Percentiles rank a stretch among this genome's conserved stretches.
These are phyloP conservation scores for Dicaeum eximium DNA, from an alignment of 2,113 vertebrate genomes.

Conservation along the genomic window DNA sequence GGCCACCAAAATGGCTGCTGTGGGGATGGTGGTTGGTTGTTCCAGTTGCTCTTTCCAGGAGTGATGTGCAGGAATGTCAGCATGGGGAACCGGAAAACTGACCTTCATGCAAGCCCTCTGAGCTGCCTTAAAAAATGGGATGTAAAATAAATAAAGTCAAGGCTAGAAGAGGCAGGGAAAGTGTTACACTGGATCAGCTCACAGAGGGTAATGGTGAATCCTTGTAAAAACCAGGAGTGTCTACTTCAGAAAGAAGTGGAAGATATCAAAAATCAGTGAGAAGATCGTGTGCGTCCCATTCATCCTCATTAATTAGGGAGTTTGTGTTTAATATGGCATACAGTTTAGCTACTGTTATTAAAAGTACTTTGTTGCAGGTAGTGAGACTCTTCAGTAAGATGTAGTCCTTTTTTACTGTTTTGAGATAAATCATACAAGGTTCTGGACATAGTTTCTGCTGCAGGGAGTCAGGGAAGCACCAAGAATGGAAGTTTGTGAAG, in stretches of 20 bases:
- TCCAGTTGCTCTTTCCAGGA: not conserved
- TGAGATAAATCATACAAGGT: not conserved
- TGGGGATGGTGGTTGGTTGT: not conserved
- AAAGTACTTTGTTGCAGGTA: not conserved
- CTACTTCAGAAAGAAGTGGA: not conserved
- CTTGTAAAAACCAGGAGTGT: not conserved
- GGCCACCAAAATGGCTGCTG: not conserved
- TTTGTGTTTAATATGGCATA: not conserved
- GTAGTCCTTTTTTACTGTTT: not conserved
- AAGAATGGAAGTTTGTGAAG: not conserved
- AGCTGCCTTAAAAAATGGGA: not conserved
- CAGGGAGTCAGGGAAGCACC: not conserved
- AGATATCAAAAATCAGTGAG: not conserved
- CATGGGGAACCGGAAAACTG: fast-evolving
- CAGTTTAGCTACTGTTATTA: not conserved
- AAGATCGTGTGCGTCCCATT: not conserved
- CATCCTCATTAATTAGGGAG: not conserved
- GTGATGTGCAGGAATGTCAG: not conserved
- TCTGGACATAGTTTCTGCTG: not conserved
- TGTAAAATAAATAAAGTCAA: too few relatives aligned
- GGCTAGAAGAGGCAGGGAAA: not conserved
- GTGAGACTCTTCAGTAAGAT: not conserved
- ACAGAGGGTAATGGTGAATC: not conserved
- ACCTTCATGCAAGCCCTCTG: not conserved
- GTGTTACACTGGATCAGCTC: not conserved